Conservation (phyloP, 2,888 invertebrate genomes). For the Schizotus pectinicornis region DNA sequence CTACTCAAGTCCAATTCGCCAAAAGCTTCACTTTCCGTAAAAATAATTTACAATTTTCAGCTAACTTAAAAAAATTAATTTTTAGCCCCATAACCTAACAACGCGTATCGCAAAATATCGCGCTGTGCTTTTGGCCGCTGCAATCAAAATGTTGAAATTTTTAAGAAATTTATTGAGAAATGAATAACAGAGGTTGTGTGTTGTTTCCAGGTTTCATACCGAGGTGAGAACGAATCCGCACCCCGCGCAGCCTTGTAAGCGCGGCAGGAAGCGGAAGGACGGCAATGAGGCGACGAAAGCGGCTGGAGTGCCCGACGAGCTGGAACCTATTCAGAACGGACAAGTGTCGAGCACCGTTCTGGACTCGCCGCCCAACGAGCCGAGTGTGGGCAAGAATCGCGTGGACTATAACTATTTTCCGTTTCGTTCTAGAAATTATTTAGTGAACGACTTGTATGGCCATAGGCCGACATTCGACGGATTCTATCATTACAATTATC, state of each 20-base stretch:
- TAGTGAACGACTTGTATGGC: conserved; percentile 10
- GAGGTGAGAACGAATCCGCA: conserved; percentile 13
- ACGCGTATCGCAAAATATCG: no score
- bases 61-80: no score
- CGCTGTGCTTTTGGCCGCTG: background rate
- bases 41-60: no score
- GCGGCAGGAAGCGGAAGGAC: conserved; percentile 17
- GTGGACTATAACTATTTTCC: conserved; percentile 23
- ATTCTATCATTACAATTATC: background rate
- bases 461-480: background rate
- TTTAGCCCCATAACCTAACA: no score
- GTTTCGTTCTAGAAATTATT: conserved; percentile 15
- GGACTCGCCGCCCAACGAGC: conserved; percentile 58
- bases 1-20: conserved; percentile 7
- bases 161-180: conserved; percentile 2
- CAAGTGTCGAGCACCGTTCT: conserved; percentile 85
- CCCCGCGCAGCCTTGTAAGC: conserved; percentile 10
- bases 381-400: conserved; percentile 40
- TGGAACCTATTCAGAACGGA: conserved; percentile 71
- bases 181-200: no score
- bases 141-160: no score
- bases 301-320: no score
- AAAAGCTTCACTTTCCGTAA: background rate
- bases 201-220: conserved; percentile 19
- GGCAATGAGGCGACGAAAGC: conserved; percentile 16